Evolutionary conservation across 2,113 vertebrate genomes (phyloP).

Genomic region (Ginglymostoma cirratum): DNA sequence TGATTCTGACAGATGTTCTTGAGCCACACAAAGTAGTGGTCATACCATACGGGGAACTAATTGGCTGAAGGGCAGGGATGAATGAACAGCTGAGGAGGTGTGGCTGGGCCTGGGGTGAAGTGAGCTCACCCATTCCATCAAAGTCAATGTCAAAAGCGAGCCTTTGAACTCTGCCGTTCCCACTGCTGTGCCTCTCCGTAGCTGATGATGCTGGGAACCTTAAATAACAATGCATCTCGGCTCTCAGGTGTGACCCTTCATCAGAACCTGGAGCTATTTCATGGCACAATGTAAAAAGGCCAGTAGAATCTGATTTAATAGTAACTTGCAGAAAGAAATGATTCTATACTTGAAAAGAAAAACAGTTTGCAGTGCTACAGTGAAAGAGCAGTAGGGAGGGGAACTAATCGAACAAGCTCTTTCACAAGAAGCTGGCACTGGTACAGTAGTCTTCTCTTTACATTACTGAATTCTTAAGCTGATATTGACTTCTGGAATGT

Average conservation of each 20-base stretch:
- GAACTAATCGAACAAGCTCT: not conserved
- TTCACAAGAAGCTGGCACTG: not conserved
- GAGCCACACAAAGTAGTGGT: not conserved
- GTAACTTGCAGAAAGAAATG: not conserved
- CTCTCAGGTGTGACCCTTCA: not conserved
- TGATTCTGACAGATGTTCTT: conserved; percentile 11
- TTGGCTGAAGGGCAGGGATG: not conserved
- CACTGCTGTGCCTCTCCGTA: not conserved
- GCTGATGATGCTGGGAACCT: not conserved
- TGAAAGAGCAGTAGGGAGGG: not conserved
- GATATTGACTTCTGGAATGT: not conserved
- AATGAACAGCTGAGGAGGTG: not conserved
- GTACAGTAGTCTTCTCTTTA: not conserved
- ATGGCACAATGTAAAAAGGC: not conserved
- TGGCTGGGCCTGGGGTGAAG: not conserved
- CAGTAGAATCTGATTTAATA: not conserved
- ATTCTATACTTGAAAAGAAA: not conserved
- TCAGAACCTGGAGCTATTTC: not conserved
- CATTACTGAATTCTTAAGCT: not conserved
- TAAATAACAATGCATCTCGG: not conserved
- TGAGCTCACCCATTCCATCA: not conserved
- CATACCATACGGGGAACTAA: not conserved
- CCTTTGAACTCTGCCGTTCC: not conserved
- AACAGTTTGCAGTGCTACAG: not conserved
- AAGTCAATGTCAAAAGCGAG: not conserved